Evolutionary conservation across 1,140 invertebrate species (phyloP), one percentile per base, ranked within the genome.

Genomic region (Mylabris phalerata): DNA sequence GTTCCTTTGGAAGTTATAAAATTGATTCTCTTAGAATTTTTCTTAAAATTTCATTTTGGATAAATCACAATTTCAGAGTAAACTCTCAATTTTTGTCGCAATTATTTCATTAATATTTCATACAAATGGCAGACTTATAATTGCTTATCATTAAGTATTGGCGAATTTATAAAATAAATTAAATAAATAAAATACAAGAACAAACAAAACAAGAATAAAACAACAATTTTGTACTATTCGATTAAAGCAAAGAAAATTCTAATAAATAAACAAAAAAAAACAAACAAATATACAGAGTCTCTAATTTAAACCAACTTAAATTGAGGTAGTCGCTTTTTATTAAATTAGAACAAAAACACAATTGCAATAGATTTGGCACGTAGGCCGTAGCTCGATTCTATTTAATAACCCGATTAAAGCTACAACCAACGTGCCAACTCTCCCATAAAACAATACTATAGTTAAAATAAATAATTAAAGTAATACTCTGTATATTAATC

Each of bases 221-320:
- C 47, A 55, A 55, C 47, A 55, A 50, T 57, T 57, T 61, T 61
- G 54, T 61, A 57, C 54, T 61, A 57, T 61, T 39, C 55, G 38
- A 24, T 61, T 57, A 51, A 61, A 57, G 59, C 55, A 61, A 61
- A 54, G 48, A 4, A 32, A 32, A 32, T 32, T 5, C 4, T 5
- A 32, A 32, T 7, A 32, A 32, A 47, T 49, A 57, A 60, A 52
- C 48, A 27, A 56, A 51, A 57, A 50, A 50, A 9, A 56, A 32
- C 6, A 50, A 26, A 43, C 38, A 47, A 43, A 50, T 40, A 61
- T 41, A 57, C 52, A 61, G 54, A 61, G 55, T 43, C n/a, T 40
- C 10, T 42, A 47, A 46, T 51, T 56, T 49, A 50, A 61, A 57
- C 52, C 54, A 61, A 61, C 51, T 50, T 38, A 55, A 11, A 44